Conservation (phyloP, 1,140 invertebrate genomes). For the Tetramorium parvispinum region DNA sequence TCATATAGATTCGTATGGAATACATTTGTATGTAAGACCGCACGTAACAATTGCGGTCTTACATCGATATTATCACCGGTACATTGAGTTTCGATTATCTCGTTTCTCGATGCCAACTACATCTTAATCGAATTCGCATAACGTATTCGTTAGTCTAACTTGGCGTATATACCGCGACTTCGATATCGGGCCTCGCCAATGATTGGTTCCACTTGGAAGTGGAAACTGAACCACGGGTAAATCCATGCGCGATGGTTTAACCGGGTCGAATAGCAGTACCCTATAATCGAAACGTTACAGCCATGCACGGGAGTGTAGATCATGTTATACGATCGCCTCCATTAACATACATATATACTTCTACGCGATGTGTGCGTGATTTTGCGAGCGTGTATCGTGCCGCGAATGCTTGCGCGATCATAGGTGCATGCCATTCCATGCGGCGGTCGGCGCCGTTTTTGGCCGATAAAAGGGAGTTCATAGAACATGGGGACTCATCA, state of each 20-base stretch:
- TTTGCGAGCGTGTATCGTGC: conserved; percentile 43
- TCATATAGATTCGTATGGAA: neutral
- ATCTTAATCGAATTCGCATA: conserved; percentile 62
- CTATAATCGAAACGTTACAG: conserved; percentile 74
- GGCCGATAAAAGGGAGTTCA: conserved; percentile 66
- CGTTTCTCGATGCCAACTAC: conserved; percentile 32
- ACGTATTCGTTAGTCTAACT: conserved; percentile 65
- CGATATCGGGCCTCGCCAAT: conserved; percentile 60
- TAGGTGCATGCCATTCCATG: conserved; percentile 59
- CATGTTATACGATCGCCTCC: conserved; percentile 69
- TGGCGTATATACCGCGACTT: conserved; percentile 50
- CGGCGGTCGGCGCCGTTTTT: conserved; percentile 48
- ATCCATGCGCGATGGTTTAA: conserved; percentile 68
- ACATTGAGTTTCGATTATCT: conserved; percentile 49
- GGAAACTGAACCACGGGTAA: conserved; percentile 58
- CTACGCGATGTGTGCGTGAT: conserved; percentile 4
- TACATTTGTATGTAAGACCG: neutral
- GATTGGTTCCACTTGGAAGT: conserved; percentile 70
- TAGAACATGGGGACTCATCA: conserved; percentile 58
- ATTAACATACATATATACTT: conserved; percentile 62
- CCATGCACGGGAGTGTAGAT: conserved; percentile 64
- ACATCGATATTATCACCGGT: neutral
- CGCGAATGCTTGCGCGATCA: conserved; percentile 52
- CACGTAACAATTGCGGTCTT: neutral
- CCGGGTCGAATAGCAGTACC: conserved; percentile 69